phyloP scores from a whole-genome alignment of 2,888 invertebrate genomes.

The Pristionchus exspectatus region DNA sequence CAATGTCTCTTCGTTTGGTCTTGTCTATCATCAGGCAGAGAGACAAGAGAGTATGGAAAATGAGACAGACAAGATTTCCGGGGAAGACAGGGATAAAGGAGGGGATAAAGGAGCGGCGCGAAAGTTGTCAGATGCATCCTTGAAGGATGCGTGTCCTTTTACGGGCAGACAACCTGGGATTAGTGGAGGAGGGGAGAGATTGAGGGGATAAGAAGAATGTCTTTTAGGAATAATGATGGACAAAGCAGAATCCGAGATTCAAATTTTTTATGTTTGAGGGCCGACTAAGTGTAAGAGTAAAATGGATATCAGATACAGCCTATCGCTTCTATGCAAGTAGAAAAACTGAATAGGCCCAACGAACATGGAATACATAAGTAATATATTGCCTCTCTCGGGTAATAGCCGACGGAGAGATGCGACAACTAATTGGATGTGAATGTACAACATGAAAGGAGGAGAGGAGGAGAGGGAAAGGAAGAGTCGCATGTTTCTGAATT shows the following conservation, averaged over 20 bases:
- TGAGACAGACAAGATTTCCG: background rate
- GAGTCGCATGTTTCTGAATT: slow-evolving; percentile 17
- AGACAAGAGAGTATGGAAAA: too few species aligned
- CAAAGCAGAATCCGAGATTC: background rate
- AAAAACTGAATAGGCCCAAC: background rate
- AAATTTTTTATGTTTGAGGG: too few species aligned
- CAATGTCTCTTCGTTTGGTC: background rate
- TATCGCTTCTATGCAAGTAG: too few species aligned
- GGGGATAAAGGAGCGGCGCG: slow-evolving; percentile 31
- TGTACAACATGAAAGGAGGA: background rate
- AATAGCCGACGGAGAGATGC: background rate
- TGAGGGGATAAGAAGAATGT: background rate
- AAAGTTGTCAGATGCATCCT: slow-evolving; percentile 36
- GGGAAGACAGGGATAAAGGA: background rate
- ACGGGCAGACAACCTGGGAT: slow-evolving; percentile 38
- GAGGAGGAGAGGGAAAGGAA: background rate
- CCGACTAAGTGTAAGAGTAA: too few species aligned
- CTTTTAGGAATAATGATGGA: background rate
- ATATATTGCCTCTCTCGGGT: background rate
- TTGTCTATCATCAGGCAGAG: too few species aligned
- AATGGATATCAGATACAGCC: too few species aligned
- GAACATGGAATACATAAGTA: background rate
- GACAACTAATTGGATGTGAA: slow-evolving; percentile 44
- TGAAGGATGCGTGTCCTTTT: slow-evolving; percentile 6
- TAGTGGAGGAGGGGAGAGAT: background rate